phyloP scores from a whole-genome alignment of 1,140 invertebrate species.

The Saxidomus purpurata region DNA sequence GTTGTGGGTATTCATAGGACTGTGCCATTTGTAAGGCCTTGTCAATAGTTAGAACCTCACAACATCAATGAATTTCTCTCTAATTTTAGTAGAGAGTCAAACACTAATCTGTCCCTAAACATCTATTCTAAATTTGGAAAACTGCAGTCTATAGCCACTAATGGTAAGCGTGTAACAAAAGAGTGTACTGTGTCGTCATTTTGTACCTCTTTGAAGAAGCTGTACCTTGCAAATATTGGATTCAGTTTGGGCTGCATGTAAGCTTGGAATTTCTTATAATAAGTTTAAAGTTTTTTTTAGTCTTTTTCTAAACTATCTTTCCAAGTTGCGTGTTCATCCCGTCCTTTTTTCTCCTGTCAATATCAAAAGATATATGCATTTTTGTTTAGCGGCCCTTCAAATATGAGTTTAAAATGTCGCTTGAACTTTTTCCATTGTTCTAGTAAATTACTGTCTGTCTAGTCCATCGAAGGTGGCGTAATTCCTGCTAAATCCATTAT shows the following conservation, averaged over 20 bases:
- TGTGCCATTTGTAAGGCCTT: constrained; percentile 7
- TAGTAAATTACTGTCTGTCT: too few species aligned
- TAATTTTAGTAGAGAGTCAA: not conserved
- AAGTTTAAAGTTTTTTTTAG: not conserved
- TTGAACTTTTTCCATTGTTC: constrained; percentile 5
- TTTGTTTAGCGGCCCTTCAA: not conserved
- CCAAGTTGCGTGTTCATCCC: not conserved
- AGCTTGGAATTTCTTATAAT: not conserved
- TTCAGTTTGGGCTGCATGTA: constrained; percentile 28
- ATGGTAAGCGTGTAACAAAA: not conserved
- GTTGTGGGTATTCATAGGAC: not conserved
- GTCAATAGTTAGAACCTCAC: not conserved
- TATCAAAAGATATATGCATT: not conserved
- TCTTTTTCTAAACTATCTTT: not conserved
- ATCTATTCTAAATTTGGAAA: constrained; percentile 4
- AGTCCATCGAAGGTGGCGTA: too few species aligned
- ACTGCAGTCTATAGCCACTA: not conserved
- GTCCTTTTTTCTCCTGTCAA: not conserved
- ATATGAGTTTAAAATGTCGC: not conserved
- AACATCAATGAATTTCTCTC: not conserved
- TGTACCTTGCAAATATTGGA: not conserved
- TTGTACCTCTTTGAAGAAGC: constrained; percentile 2
- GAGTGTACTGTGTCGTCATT: not conserved
- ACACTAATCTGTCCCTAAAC: not conserved
- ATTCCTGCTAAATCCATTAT: too few species aligned